Conservation (phyloP, 2,113 vertebrate genomes). For the Laticauda laticaudata region DNA sequence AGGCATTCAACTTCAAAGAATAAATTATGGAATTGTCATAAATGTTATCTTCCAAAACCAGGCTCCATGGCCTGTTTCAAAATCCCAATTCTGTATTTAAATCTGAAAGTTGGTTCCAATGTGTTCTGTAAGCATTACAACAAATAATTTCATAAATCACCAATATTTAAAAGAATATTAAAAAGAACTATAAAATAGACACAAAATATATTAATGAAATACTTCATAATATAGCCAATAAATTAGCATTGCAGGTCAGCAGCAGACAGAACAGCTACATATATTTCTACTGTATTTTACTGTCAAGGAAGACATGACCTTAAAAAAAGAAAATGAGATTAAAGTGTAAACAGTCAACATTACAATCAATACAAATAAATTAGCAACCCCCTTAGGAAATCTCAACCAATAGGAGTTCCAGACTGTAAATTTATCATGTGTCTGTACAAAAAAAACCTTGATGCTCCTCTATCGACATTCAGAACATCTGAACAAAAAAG, state of each 20-base stretch:
- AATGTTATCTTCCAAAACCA: not conserved
- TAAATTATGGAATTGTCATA: not conserved
- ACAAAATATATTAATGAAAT: not conserved
- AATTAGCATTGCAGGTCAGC: not conserved
- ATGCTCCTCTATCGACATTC: not conserved
- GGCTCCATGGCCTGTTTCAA: not conserved
- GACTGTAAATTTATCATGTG: not conserved
- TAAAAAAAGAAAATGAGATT: constrained; percentile 1
- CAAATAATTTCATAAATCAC: constrained; percentile 11
- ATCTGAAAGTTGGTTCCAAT: not conserved
- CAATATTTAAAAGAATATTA: not conserved
- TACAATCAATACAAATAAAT: not conserved
- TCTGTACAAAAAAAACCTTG: constrained; percentile 12
- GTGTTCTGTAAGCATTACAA: not conserved
- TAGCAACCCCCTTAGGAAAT: constrained; percentile 32
- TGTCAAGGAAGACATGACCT: not conserved
- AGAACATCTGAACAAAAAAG: not conserved
- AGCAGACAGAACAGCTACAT: not conserved
- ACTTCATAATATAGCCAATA: not conserved
- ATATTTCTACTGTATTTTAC: not conserved
- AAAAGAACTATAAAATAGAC: constrained; percentile 1
- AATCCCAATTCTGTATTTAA: not conserved
- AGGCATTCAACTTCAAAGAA: not conserved
- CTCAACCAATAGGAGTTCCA: constrained; percentile 22
- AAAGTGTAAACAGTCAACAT: not conserved